These are phyloP conservation scores for Bergia sp. DNA, from an alignment of 92 coral and sea anemone genomes.

Conservation along the genomic window DNA sequence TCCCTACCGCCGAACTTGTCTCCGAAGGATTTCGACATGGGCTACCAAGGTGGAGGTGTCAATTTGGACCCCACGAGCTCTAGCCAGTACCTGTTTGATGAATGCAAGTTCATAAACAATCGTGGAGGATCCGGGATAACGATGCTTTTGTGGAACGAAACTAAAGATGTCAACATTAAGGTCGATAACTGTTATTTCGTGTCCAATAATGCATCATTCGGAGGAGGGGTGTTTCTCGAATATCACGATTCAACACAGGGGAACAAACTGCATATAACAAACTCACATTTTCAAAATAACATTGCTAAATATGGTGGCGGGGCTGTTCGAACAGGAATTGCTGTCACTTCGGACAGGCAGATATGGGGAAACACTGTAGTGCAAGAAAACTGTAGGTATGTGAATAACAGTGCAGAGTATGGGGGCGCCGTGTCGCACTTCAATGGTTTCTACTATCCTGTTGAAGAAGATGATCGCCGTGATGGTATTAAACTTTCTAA, in stretches of 20 bases:
- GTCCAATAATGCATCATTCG: constrained; percentile 73
- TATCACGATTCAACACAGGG: constrained; percentile 64
- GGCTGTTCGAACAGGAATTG: constrained; percentile 65
- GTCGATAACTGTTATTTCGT: constrained; percentile 63
- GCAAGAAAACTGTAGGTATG: constrained; percentile 53
- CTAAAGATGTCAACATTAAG: constrained; percentile 50
- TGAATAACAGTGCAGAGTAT: constrained; percentile 62
- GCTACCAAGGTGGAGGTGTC: constrained; percentile 81
- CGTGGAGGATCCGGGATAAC: constrained; percentile 89
- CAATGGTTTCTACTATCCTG: constrained; percentile 55
- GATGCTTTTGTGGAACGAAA: constrained; percentile 51
- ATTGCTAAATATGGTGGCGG: constrained; percentile 75
- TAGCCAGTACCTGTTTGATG: constrained; percentile 40
- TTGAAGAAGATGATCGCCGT: neutral
- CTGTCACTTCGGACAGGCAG: constrained; percentile 31
- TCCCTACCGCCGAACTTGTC: constrained; percentile 25
- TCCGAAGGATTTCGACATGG: constrained; percentile 31
- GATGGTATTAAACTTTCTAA: constrained; percentile 45
- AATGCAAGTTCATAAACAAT: constrained; percentile 77
- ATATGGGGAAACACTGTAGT: constrained; percentile 54
- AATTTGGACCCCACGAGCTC: constrained; percentile 36
- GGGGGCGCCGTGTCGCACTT: constrained; percentile 89
- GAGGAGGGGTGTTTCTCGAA: constrained; percentile 73
- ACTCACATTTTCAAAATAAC: constrained; percentile 60
- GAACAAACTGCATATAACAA: constrained; percentile 50